Conservation (phyloP, 1,140 invertebrate genomes). For the Theocolax elegans region DNA sequence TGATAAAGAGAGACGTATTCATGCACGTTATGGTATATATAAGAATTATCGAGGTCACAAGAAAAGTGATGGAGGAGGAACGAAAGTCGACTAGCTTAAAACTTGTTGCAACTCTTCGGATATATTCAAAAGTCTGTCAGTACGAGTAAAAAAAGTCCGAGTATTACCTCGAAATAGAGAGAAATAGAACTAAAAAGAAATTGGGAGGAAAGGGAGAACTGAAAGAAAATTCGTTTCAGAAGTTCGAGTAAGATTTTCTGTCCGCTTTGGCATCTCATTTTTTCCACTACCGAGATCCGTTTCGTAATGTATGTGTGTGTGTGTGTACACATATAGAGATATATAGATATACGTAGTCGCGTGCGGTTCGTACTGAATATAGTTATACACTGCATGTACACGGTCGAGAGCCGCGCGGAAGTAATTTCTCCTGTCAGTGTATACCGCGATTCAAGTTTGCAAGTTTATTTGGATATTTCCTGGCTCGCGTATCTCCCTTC, state of each 20-base stretch:
- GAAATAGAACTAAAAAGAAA: neutral
- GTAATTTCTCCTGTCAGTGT: too few species aligned
- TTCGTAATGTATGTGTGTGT: neutral
- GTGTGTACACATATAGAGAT: neutral
- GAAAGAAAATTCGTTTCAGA: conserved; percentile 51
- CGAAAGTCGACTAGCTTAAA: conserved; percentile 1
- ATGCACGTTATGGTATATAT: too few species aligned
- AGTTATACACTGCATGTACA: too few species aligned
- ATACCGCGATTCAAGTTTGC: neutral
- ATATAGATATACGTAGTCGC: neutral
- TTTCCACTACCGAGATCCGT: conserved; percentile 11
- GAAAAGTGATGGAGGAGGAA: too few species aligned
- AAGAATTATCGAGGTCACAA: too few species aligned
- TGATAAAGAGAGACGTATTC: too few species aligned
- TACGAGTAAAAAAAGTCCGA: neutral
- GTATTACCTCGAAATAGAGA: neutral
- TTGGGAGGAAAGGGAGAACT: neutral
- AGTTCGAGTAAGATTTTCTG: conserved; percentile 51
- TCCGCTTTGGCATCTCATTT: conserved; percentile 45
- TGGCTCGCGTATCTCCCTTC: neutral
- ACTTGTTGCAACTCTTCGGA: conserved; percentile 5
- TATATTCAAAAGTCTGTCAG: conserved; percentile 44
- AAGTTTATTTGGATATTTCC: neutral
- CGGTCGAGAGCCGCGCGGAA: too few species aligned
- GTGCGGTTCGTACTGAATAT: too few species aligned